Conservation (phyloP, 2,797 vertebrate species). For the Hyperoplus lanceolatus region DNA sequence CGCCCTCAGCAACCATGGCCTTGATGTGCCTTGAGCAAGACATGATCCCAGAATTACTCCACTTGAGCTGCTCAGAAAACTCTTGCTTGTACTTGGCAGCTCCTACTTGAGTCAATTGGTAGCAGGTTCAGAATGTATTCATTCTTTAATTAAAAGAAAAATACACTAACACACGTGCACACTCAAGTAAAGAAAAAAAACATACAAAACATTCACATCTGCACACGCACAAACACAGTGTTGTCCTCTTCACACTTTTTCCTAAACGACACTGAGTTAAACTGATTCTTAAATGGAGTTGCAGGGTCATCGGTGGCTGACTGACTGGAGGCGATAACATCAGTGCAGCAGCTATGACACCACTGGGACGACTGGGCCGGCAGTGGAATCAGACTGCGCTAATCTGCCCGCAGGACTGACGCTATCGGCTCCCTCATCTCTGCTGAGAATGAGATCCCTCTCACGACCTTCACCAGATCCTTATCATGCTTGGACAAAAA, state of each 20-base stretch:
- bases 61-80: conserved; percentile 53
- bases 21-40: conserved; percentile 49
- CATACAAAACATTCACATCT: conserved; percentile 15
- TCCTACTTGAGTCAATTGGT: conserved; percentile 32
- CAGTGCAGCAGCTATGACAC: conserved; percentile 74
- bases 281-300: conserved; percentile 70
- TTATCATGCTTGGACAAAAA: conserved; percentile 71
- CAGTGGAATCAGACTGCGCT: conserved; percentile 68
- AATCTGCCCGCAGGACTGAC: conserved; percentile 75
- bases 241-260: conserved; percentile 28
- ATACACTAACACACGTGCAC: conserved; percentile 18
- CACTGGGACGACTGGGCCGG: conserved; percentile 68
- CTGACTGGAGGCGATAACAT: conserved; percentile 72
- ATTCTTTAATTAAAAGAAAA: conserved; percentile 15
- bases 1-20: conserved; percentile 21
- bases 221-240: not conserved
- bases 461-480: conserved; percentile 83
- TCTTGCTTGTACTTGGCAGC: conserved; percentile 37
- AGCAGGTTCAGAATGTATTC: conserved; percentile 42
- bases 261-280: conserved; percentile 49
- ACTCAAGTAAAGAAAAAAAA: not conserved
- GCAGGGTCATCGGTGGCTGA: conserved; percentile 71
- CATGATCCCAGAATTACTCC: conserved; percentile 44
- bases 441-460: conserved; percentile 82
- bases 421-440: conserved; percentile 80